phyloP scores from a whole-genome alignment of 2,797 vertebrate genomes.

The Rhinoraja longicauda region DNA sequence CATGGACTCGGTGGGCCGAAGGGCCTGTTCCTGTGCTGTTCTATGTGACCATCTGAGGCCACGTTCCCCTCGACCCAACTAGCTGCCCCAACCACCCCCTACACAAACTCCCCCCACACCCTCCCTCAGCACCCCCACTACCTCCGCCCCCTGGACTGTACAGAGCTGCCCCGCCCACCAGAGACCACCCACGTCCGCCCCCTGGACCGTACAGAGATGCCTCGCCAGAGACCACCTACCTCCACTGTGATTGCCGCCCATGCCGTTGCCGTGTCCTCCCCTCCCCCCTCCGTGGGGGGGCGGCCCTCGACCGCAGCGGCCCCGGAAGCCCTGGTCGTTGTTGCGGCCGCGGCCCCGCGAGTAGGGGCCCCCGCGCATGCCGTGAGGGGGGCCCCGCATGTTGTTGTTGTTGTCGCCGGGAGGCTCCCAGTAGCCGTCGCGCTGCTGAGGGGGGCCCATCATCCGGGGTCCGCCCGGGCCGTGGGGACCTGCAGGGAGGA shows the following conservation, averaged over 20 bases:
- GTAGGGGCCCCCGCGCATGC: constrained; percentile 57
- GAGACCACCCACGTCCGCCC: neutral
- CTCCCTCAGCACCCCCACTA: too few species aligned
- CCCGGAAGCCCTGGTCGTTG: constrained; percentile 45
- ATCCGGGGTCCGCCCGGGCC: constrained; percentile 64
- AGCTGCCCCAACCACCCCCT: too few species aligned
- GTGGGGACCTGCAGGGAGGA: constrained; percentile 48
- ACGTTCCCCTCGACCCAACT: too few species aligned
- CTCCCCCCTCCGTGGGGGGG: constrained; percentile 65
- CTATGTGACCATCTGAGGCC: too few species aligned
- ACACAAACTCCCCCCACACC: too few species aligned
- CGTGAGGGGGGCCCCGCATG: constrained; percentile 68
- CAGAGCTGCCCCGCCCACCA: too few species aligned
- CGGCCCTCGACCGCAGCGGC: constrained; percentile 29
- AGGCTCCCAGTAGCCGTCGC: constrained; percentile 75
- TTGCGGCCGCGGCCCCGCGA: constrained; percentile 58
- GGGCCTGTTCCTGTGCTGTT: too few species aligned
- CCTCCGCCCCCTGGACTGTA: too few species aligned
- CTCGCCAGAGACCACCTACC: neutral
- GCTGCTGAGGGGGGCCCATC: constrained; percentile 76
- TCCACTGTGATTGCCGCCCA: constrained; percentile 49
- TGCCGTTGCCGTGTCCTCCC: constrained; percentile 48
- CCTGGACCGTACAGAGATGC: too few species aligned
- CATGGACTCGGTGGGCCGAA: too few species aligned
- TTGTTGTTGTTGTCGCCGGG: constrained; percentile 57